These are phyloP conservation scores for Morpho achilles DNA, from an alignment of 2,888 invertebrate genomes.

Conservation along the genomic window DNA sequence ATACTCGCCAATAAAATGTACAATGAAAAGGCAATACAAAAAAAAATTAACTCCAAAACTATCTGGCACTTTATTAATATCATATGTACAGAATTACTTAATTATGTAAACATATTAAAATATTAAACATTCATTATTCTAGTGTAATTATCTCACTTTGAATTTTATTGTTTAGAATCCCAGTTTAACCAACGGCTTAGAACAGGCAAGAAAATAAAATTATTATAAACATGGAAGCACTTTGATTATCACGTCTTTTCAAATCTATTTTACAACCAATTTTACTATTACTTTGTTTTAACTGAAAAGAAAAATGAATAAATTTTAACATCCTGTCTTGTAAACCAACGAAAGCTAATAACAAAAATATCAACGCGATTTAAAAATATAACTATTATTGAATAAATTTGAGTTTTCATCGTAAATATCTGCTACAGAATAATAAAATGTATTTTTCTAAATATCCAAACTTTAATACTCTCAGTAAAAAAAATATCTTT, in stretches of 20 bases:
- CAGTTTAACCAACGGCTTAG: conserved; percentile 28
- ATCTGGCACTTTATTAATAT: conserved; percentile 66
- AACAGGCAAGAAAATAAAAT: conserved; percentile 39
- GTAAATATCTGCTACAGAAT: too few relatives aligned
- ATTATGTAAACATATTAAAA: conserved; percentile 31
- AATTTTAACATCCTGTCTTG: too few relatives aligned
- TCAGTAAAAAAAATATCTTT: too few relatives aligned
- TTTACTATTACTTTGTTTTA: too few relatives aligned
- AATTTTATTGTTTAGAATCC: conserved; percentile 30
- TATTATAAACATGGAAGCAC: conserved; percentile 40
- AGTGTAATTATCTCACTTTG: conserved; percentile 44
- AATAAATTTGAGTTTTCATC: too few relatives aligned
- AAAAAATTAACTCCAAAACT: conserved; percentile 37
- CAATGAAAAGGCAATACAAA: conserved; percentile 26
- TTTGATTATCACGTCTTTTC: conserved; percentile 27
- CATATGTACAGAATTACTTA: conserved; percentile 39
- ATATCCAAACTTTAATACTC: too few relatives aligned
- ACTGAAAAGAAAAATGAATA: too few relatives aligned
- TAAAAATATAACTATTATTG: not conserved
- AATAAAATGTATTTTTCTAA: too few relatives aligned
- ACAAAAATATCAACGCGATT: not conserved
- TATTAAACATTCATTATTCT: conserved; percentile 40
- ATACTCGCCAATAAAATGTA: too few relatives aligned
- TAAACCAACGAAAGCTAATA: too few relatives aligned
- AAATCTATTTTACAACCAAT: not conserved